Evolutionary conservation across 2,797 vertebrate species (phyloP).

Genomic region (Alca torda): DNA sequence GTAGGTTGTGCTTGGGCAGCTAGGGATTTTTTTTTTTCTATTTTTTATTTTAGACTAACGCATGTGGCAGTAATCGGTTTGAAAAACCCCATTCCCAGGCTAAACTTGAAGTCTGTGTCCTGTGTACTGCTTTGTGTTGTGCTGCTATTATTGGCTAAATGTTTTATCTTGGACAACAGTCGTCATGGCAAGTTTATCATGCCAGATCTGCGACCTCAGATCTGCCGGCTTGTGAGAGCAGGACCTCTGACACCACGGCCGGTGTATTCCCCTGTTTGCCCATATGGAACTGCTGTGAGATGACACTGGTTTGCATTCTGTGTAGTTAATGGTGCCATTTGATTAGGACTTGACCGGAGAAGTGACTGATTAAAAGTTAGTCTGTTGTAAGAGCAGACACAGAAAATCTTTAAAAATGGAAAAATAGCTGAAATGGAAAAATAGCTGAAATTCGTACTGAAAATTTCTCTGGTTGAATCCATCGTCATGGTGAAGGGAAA

Average conservation of each 20-base stretch:
- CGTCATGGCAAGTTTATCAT: background rate
- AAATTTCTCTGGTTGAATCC: background rate
- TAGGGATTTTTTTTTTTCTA: background rate
- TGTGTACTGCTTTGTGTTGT: background rate
- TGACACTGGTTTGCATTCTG: background rate
- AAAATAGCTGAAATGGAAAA: background rate
- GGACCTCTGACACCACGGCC: background rate
- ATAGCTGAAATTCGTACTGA: background rate
- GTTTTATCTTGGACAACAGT: background rate
- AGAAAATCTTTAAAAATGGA: background rate
- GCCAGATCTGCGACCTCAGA: background rate
- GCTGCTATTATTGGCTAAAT: background rate
- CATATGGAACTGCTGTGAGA: background rate
- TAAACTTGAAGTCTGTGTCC: background rate
- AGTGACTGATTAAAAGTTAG: background rate
- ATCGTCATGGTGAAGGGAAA: background rate
- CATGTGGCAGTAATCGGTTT: background rate
- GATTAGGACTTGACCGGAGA: background rate
- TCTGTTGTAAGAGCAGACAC: background rate
- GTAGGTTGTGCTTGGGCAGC: background rate
- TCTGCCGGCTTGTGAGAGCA: background rate
- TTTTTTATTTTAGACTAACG: background rate
- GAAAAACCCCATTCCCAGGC: background rate
- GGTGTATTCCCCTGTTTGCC: background rate
- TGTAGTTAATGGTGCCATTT: background rate